Conservation (phyloP, 1,140 invertebrate genomes). For the Drosophila nigrodunni region DNA sequence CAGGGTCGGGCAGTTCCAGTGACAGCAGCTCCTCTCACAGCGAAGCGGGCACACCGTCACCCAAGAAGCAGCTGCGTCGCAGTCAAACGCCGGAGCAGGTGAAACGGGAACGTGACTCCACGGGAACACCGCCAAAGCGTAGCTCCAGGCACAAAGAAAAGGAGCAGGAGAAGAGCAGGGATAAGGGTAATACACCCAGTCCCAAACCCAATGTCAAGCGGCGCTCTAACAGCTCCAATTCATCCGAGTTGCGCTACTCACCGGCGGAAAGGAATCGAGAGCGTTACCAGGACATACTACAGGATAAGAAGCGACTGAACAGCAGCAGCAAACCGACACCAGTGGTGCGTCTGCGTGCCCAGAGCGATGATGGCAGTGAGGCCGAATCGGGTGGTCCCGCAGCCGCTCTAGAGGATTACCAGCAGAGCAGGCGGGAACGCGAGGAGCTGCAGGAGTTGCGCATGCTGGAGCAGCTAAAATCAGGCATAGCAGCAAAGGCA, state of each 20-base stretch:
- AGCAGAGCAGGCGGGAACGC: constrained; percentile 84
- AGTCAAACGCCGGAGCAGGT: constrained; percentile 58
- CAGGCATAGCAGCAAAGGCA: constrained; percentile 88
- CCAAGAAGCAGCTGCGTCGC: constrained; percentile 49
- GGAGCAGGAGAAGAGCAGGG: constrained; percentile 30
- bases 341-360: constrained; percentile 88
- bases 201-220: constrained; percentile 36
- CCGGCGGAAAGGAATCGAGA: constrained; percentile 88
- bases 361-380: constrained; percentile 87
- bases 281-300: constrained; percentile 87
- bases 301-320: constrained; percentile 74
- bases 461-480: constrained; percentile 88
- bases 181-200: constrained; percentile 48
- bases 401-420: constrained; percentile 74
- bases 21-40: constrained; percentile 43
- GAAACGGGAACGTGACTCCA: constrained; percentile 4
- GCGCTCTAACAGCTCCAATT: constrained; percentile 59
- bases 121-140: constrained; percentile 36
- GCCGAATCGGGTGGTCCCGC: constrained; percentile 65
- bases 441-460: constrained; percentile 86
- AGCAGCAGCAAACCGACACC: constrained; percentile 83
- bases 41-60: constrained; percentile 54
- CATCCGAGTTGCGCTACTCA: constrained; percentile 87
- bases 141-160: constrained; percentile 26
- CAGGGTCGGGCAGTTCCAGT: constrained; percentile 54